Evolutionary conservation across 2,113 vertebrate species (phyloP), one percentile per base, ranked within the genome.

Genomic region (Uria lomvia): DNA sequence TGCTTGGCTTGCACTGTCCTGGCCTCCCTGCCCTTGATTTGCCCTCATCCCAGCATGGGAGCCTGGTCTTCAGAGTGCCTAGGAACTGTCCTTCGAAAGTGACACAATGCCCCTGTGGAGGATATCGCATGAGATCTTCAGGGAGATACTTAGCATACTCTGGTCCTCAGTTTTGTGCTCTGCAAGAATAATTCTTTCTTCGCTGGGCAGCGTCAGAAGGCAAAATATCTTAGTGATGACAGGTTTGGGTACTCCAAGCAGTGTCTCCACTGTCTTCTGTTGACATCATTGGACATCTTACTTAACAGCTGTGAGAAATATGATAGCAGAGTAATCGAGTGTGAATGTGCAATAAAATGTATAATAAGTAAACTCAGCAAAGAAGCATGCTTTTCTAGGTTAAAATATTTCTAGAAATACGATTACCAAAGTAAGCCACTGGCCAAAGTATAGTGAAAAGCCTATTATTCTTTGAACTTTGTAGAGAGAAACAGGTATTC

Each of bases 1-100:
- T 50, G 43, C 45, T 43, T 60, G 72, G 22, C 8, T 8, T 19
- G 16, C 43, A 5, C 34, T 40, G 13, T 42, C 60, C 43, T 81
- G 77, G 32, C 34, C 70, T 94, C 18, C 1, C 34, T 79, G 78
- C 30, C 70, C 40, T 63, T 6, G 0, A 3, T 67, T 74, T 85
- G 47, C 34, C 47, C 34, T 60, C 52, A 7, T 45, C 23, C 49
- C 18, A 60, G 58, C 26, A 49, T 0, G 0, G 5, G 12, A 30
- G 12, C 63, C 56, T 56, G 26, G 20, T 72, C 32, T 87, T 53
- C 78, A 55, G 36, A 26, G 29, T 9, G 11, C 27, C 40, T 60
- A 15, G 15, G 49, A 90, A 82, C 38, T 0, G 0, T 53, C 12
- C 19, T 90, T 68, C 65, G 36, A 52, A 78, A 92, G 34, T 22